Evolutionary conservation across 2,113 vertebrate genomes (phyloP).

Genomic region (Colius striatus): DNA sequence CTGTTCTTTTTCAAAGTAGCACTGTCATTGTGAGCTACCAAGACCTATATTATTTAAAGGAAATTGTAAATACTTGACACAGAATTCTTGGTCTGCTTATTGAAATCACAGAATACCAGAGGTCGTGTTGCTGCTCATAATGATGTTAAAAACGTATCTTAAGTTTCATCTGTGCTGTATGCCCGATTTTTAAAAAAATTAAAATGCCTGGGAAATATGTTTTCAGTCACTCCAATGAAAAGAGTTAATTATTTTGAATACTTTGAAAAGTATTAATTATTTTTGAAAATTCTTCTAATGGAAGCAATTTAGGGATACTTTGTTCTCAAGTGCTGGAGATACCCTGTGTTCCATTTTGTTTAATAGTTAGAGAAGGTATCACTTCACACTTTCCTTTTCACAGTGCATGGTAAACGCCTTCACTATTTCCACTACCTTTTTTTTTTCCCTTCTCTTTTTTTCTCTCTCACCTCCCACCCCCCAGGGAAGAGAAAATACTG

Average conservation of each 20-base stretch:
- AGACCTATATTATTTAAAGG: neutral
- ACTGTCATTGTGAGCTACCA: neutral
- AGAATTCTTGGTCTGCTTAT: neutral
- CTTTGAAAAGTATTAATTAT: neutral
- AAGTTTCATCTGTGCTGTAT: neutral
- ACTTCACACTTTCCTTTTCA: neutral
- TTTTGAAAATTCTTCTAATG: neutral
- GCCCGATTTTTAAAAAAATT: neutral
- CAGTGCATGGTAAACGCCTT: neutral
- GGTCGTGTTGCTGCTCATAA: neutral
- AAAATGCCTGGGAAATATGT: neutral
- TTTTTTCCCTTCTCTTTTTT: neutral
- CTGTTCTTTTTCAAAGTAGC: neutral
- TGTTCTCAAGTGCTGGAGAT: neutral
- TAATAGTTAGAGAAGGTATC: neutral
- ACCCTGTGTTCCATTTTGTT: neutral
- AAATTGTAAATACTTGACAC: neutral
- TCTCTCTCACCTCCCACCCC: too few relatives aligned
- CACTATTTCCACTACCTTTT: neutral
- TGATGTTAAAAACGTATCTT: neutral
- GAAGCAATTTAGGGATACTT: neutral
- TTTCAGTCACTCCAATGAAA: neutral
- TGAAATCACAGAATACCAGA: neutral
- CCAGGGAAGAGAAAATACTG: neutral
- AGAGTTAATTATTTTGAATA: neutral